Conservation (phyloP, 2,797 vertebrate species). For the Enteromius viviparus region DNA sequence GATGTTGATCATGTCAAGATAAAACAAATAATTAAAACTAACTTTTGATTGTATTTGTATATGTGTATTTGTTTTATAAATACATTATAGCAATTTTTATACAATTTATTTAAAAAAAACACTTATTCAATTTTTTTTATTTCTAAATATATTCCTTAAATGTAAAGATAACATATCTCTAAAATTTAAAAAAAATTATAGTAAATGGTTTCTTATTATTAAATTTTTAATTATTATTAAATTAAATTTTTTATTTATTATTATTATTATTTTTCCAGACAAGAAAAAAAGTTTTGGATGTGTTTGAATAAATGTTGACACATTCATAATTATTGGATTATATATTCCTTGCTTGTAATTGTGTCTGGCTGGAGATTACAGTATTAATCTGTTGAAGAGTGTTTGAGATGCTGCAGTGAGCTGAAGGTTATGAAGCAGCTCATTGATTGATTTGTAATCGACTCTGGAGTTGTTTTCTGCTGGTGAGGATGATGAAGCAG, state of each 20-base stretch:
- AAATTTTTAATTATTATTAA: too few species aligned
- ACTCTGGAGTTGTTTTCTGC: slow-evolving; percentile 7
- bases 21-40: too few species aligned
- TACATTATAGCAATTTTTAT: too few species aligned
- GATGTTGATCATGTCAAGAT: too few species aligned
- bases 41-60: too few species aligned
- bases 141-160: too few species aligned
- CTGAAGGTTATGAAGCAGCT: background rate
- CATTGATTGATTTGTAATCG: slow-evolving; percentile 22
- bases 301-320: background rate
- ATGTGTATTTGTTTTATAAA: too few species aligned
- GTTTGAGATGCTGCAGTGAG: background rate
- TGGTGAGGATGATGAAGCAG: background rate
- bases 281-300: background rate
- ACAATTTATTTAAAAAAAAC: too few species aligned
- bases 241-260: background rate
- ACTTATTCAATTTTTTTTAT: too few species aligned
- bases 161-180: too few species aligned
- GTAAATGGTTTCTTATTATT: too few species aligned
- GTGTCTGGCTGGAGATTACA: background rate
- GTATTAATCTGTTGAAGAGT: background rate
- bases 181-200: too few species aligned
- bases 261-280: background rate
- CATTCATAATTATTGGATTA: background rate
- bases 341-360: background rate